phyloP scores from a whole-genome alignment of 1,140 invertebrate species.

The Drosophila lini region DNA sequence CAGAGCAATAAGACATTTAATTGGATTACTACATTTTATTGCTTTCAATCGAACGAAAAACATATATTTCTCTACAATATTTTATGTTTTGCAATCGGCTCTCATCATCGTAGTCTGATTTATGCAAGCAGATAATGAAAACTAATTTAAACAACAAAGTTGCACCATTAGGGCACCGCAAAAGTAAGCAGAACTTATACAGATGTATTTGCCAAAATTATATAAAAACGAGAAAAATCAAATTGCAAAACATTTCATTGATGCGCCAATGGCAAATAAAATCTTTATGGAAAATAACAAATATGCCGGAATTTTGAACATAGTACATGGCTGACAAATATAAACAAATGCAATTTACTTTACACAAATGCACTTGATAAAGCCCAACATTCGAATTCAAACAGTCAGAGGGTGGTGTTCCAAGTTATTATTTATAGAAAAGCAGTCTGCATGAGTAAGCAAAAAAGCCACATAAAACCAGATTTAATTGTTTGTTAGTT shows the following conservation, averaged over 20 bases:
- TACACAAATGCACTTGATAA: conserved; percentile 57
- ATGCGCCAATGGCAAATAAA: neutral
- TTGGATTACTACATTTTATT: conserved; percentile 18
- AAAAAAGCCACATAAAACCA: conserved; percentile 28
- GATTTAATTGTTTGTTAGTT: conserved; percentile 48
- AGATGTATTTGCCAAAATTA: neutral
- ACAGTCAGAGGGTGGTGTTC: neutral
- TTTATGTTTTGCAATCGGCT: neutral
- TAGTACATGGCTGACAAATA: conserved; percentile 34
- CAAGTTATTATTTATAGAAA: conserved; percentile 63
- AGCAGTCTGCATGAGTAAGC: conserved; percentile 41
- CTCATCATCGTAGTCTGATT: conserved; percentile 7
- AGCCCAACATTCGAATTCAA: conserved; percentile 24
- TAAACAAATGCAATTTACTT: conserved; percentile 65
- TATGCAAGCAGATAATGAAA: conserved; percentile 11
- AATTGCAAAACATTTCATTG: neutral
- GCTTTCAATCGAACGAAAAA: conserved; percentile 3
- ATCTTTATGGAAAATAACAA: conserved; percentile 11
- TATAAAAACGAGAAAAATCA: neutral
- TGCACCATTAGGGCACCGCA: neutral
- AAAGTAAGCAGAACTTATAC: conserved; percentile 9
- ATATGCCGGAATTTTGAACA: neutral
- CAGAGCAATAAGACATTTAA: conserved; percentile 23
- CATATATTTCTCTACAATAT: neutral
- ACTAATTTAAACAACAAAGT: conserved; percentile 2